These are phyloP conservation scores for Stercorarius parasiticus DNA, from an alignment of 2,113 vertebrate genomes.

Conservation along the genomic window DNA sequence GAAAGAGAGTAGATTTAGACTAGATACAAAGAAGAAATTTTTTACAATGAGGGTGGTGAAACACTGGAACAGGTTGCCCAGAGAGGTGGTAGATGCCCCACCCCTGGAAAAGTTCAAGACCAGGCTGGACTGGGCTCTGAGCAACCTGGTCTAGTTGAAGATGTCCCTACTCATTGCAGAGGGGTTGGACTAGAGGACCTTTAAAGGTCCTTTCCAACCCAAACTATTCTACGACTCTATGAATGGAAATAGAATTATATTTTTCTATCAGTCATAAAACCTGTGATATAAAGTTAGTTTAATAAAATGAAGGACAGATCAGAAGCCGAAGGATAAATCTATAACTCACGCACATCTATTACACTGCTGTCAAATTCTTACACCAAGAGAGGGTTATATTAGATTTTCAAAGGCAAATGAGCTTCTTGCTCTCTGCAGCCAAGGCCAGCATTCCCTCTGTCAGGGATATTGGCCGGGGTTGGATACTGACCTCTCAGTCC, in stretches of 20 bases:
- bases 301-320: constrained; percentile 44
- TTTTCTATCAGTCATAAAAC: constrained; percentile 37
- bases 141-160: background rate
- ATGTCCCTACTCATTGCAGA: background rate
- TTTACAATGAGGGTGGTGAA: background rate
- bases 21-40: background rate
- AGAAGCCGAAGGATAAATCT: constrained; percentile 41
- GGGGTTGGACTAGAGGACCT: background rate
- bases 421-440: background rate
- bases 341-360: background rate
- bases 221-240: background rate
- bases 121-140: background rate
- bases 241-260: background rate
- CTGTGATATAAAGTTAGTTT: background rate
- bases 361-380: background rate
- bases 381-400: background rate
- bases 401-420: background rate
- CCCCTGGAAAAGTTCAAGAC: background rate
- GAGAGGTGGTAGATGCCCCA: background rate
- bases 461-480: background rate
- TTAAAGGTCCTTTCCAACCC: background rate
- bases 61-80: background rate
- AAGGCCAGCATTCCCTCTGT: background rate
- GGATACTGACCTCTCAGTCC: background rate
- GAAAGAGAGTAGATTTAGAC: background rate